Base-by-base conservation (phyloP, 2,888 invertebrate species). In the Chymomyza procnemis region DNA sequence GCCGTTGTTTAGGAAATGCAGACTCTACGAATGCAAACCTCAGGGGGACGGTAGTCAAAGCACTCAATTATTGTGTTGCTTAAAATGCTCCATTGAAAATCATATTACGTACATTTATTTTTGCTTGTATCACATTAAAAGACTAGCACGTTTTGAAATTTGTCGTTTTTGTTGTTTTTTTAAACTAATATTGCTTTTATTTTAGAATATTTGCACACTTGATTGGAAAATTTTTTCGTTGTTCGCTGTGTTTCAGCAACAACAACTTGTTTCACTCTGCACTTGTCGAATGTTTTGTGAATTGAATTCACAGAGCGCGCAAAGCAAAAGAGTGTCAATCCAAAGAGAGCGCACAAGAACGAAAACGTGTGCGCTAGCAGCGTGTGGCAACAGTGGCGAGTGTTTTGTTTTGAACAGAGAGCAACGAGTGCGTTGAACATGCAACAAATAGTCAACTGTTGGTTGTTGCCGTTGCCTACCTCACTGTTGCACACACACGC, bases 231-330 rank as follows among this genome's bases (percentile, higher is more conserved):
- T 58, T 67, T 56, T 26, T 41, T 64, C 86, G 81, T 76, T 81
- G 86, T 68, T 83, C 79, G 78, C 78, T 78, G 80, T 77, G 80
- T 72, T 74, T 84, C 80, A 85, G 83, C 87, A 85, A 84, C 83
- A 84, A 84, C 83, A 84, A 84, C 81, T 82, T 82, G 81, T 82
- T 79, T 82, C 81, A 86, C 86, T 82, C 86, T 82, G 86, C 83
- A 84, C 83, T 84, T 84, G 83, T 84, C 83, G 83, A 84, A 84
- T 84, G 83, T 87, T 87, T 82, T 85, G 80, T 82, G 84, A 82
- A 75, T 84, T 75, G 79, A 72, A 59, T 64, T 55, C 66, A 63
- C 67, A 61, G 21, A 58, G 54, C 65, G 60, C 65, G 67, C 60
- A 22, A n/a, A 55, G n/a, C 34, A 30, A 47, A 50, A 48, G 22